Evolutionary conservation across 2,797 vertebrate genomes (phyloP).

Genomic region (Sebastes jordani): DNA sequence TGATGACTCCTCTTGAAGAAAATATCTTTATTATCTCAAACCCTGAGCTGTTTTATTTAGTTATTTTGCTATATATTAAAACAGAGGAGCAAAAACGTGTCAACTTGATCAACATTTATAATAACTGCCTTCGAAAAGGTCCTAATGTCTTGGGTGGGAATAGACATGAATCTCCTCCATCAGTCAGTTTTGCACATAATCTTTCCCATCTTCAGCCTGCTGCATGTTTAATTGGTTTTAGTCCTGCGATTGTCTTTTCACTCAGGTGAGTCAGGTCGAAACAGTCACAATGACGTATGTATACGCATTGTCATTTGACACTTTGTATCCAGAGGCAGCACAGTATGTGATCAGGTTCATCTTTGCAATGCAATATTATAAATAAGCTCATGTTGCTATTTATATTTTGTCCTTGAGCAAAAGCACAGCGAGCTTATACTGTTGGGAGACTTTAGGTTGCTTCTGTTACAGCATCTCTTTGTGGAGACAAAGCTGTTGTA

Average conservation of each 20-base stretch:
- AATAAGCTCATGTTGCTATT: not conserved
- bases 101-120: not conserved
- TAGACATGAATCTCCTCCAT: no score
- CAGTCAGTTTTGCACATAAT: no score
- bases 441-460: not conserved
- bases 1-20: not conserved
- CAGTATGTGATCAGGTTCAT: not conserved
- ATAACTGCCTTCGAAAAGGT: no score
- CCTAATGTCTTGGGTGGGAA: no score
- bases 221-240: not conserved
- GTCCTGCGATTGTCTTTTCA: not conserved
- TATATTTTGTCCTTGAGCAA: not conserved
- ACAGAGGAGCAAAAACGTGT: not conserved
- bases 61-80: not conserved
- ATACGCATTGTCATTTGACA: not conserved
- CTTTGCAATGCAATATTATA: not conserved
- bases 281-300: not conserved
- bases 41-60: no score
- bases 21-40: accelerated
- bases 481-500: not conserved
- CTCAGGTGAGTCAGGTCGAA: not conserved
- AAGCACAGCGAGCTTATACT: not conserved
- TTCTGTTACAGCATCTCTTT: not conserved
- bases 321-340: not conserved
- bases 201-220: no score